Evolutionary conservation across 2,888 invertebrate species (phyloP), one percentile per base, ranked within the genome.

Genomic region (Tenodera sinensis): DNA sequence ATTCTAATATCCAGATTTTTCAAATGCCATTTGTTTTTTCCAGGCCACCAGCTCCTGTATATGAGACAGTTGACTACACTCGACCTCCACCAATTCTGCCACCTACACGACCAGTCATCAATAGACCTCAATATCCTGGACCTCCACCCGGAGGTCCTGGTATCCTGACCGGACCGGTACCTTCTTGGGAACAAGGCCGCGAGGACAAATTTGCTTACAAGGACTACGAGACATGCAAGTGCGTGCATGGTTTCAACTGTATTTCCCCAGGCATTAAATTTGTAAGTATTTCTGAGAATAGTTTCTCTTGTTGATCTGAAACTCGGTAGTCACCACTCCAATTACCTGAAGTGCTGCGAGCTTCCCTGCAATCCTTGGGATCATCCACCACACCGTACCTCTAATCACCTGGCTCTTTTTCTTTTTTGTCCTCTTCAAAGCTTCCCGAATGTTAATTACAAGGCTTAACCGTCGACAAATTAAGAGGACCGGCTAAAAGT

Each of bases 201-300:
- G 88, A 84, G 54, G 89, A 89, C 84, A 88, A 87, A 7, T 88
- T 88, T 30, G 85, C 89, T 85, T 90, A 90, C 83, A 85, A 90
- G 42, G 88, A 89, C 83, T 91, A 91, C 89, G 93, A 93, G 89
- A 92, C 91, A 27, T 95, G 95, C 92, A 94, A 94, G 91, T 95
- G 95, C 91, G 93, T 94, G 20, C 94, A 94, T 91, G 93, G 94
- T 90, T 95, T 95, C 92, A 95, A 95, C 91, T 95, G 95, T 91
- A 94, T 94, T 83, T 93, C 93, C 12, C 93, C 93, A 7, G 95
- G 94, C 84, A 93, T 95, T 81, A 94, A 94, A 90, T 95, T 95
- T 91, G 95, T 95, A 92, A 93, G 93, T 92, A 83, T 83, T 83
- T n/a, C 7, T 42, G 1, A 6, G 42, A 42, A 12, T 42, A 12